These are phyloP conservation scores for Druceiella hillmani DNA, from an alignment of 2,888 invertebrate genomes.

Conservation along the genomic window DNA sequence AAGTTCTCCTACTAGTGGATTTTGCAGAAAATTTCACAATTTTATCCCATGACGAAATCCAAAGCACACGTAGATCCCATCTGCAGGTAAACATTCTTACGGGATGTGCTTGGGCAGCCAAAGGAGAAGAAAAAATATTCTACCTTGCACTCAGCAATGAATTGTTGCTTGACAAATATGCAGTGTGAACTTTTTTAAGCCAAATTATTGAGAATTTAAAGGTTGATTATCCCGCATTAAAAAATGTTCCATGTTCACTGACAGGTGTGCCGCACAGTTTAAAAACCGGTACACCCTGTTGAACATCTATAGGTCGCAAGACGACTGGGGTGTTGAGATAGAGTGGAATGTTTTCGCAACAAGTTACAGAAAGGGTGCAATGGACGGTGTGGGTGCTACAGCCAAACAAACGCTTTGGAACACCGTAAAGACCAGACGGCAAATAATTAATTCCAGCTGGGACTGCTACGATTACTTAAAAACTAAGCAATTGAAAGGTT, in stretches of 20 bases:
- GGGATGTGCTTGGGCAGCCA: conserved; percentile 9
- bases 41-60: conserved; percentile 14
- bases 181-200: conserved; percentile 9
- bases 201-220: conserved; percentile 11
- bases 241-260: conserved; percentile 11
- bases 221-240: conserved; percentile 5
- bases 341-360: conserved; percentile 14
- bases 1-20: conserved; percentile 7
- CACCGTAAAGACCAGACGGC: conserved; percentile 8
- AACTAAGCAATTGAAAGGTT: conserved; percentile 5
- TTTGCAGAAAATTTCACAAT: conserved; percentile 10
- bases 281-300: conserved; percentile 12
- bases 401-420: conserved; percentile 10
- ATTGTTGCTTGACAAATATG: conserved; percentile 7
- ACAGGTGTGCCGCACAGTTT: conserved; percentile 14
- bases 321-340: conserved; percentile 13
- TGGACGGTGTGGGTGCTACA: conserved; percentile 13
- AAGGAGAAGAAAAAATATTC: not conserved
- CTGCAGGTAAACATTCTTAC: conserved; percentile 10
- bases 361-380: conserved; percentile 14
- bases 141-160: conserved; percentile 11
- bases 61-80: conserved; percentile 12
- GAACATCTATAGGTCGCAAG: conserved; percentile 7
- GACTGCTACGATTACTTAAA: conserved; percentile 9
- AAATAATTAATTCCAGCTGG: conserved; percentile 4